phyloP scores from a whole-genome alignment of 2,888 invertebrate genomes.

The Carabus problematicus region DNA sequence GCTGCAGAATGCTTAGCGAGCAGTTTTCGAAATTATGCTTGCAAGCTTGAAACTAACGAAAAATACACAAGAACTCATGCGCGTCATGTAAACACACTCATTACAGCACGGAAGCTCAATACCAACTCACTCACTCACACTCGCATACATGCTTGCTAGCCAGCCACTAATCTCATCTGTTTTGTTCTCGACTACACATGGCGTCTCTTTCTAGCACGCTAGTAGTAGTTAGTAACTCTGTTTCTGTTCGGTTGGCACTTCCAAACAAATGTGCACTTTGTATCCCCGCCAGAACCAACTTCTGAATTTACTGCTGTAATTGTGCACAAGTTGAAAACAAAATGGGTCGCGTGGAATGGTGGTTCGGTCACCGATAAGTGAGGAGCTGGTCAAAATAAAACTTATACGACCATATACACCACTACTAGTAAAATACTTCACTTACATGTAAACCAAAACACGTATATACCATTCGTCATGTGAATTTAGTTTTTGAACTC shows the following conservation, averaged over 20 bases:
- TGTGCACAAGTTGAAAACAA: conserved; percentile 36
- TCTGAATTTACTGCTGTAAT: conserved; percentile 42
- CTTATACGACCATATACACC: conserved; percentile 11
- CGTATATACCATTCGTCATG: no score
- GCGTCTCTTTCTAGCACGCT: conserved; percentile 4
- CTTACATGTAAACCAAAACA: no score
- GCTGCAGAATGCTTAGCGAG: no score
- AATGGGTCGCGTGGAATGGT: conserved; percentile 14
- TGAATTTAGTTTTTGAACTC: no score
- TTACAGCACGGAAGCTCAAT: conserved; percentile 26
- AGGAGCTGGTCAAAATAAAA: not conserved
- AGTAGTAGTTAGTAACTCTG: not conserved
- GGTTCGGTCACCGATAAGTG: conserved; percentile 8
- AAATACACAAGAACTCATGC: conserved; percentile 22
- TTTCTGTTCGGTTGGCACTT: conserved; percentile 36
- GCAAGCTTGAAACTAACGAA: no score
- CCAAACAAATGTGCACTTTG: conserved; percentile 45
- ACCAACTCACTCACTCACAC: conserved; percentile 1
- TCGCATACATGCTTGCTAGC: not conserved
- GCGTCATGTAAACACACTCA: conserved; percentile 44
- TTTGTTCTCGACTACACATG: not conserved
- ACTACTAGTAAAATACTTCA: no score
- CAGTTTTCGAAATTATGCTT: no score
- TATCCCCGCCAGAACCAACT: conserved; percentile 41
- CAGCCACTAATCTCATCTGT: not conserved